A percentile compares a stretch with the other conserved stretches of the same genome.
These are phyloP conservation scores for Ips typographus DNA, from an alignment of 1,140 invertebrate species.

Conservation along the genomic window DNA sequence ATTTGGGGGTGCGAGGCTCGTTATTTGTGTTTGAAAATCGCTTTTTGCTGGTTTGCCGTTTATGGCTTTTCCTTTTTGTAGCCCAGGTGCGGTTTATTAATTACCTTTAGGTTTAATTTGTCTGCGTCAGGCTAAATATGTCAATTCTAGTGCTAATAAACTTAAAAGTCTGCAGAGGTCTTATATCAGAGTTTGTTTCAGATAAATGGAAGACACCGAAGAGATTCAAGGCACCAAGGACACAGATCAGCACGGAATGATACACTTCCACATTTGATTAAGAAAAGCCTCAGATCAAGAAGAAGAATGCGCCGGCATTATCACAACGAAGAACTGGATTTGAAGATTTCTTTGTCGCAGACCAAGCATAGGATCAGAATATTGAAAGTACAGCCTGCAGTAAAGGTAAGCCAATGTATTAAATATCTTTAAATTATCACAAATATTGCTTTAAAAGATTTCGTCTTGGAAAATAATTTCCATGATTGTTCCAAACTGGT, in stretches of 20 bases:
- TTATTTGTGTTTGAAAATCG: neutral
- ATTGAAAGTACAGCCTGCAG: slow-evolving; percentile 65
- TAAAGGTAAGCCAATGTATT: slow-evolving; percentile 55
- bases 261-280: slow-evolving; percentile 40
- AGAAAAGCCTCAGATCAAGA: slow-evolving; percentile 28
- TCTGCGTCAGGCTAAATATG: neutral
- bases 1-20: neutral
- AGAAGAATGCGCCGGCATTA: slow-evolving; percentile 46
- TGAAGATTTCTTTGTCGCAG: slow-evolving; percentile 61
- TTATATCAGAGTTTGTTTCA: slow-evolving; percentile 32
- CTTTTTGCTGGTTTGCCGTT: neutral
- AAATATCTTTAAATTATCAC: no score
- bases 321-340: slow-evolving; percentile 55
- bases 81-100: neutral
- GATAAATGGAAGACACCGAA: slow-evolving; percentile 53
- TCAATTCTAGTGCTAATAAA: no score
- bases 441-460: no score
- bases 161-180: neutral
- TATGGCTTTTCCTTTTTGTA: no score
- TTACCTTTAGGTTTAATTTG: neutral
- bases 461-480: no score
- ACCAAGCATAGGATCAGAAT: slow-evolving; percentile 65
- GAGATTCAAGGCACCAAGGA: slow-evolving; percentile 46
- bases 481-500: no score
- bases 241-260: slow-evolving; percentile 37